phyloP scores from a whole-genome alignment of 2,888 invertebrate species.

The Caenorhabditis doughertyi region DNA sequence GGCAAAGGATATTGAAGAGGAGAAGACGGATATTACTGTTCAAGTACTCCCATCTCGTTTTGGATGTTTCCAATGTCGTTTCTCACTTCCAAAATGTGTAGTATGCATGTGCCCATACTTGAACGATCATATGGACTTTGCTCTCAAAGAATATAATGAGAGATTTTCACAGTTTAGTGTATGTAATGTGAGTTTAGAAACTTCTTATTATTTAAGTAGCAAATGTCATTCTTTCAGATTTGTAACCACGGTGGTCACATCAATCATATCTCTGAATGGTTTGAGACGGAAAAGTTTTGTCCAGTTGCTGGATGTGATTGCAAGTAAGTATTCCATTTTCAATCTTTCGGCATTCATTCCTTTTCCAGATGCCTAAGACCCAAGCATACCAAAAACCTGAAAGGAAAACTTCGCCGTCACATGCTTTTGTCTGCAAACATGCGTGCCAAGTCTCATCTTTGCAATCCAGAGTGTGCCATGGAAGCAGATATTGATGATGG shows the following conservation, averaged over 20 bases:
- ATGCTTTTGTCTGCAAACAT: slow-evolving; percentile 60
- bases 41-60: slow-evolving; percentile 38
- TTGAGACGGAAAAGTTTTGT: slow-evolving; percentile 35
- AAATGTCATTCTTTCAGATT: slow-evolving; percentile 19
- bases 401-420: slow-evolving; percentile 27
- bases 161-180: slow-evolving; percentile 36
- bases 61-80: slow-evolving; percentile 54
- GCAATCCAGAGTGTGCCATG: slow-evolving; percentile 55
- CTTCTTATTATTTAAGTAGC: neutral
- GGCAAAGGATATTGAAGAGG: slow-evolving; percentile 50
- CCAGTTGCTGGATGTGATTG: slow-evolving; percentile 58
- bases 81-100: slow-evolving; percentile 40
- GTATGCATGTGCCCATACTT: slow-evolving; percentile 50
- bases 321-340: slow-evolving; percentile 23
- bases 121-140: slow-evolving; percentile 42
- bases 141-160: slow-evolving; percentile 30
- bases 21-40: slow-evolving; percentile 52
- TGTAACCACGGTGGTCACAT: slow-evolving; percentile 64
- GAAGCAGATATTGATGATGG: slow-evolving; percentile 55
- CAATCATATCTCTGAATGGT: slow-evolving; percentile 54
- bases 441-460: slow-evolving; percentile 58
- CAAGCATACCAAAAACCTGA: slow-evolving; percentile 33
- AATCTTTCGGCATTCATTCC: too few species aligned
- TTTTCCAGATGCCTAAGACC: slow-evolving; percentile 10
- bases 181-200: slow-evolving; percentile 42